Base-by-base conservation (phyloP, 2,797 vertebrate genomes). In the Argyrosomus regius region DNA sequence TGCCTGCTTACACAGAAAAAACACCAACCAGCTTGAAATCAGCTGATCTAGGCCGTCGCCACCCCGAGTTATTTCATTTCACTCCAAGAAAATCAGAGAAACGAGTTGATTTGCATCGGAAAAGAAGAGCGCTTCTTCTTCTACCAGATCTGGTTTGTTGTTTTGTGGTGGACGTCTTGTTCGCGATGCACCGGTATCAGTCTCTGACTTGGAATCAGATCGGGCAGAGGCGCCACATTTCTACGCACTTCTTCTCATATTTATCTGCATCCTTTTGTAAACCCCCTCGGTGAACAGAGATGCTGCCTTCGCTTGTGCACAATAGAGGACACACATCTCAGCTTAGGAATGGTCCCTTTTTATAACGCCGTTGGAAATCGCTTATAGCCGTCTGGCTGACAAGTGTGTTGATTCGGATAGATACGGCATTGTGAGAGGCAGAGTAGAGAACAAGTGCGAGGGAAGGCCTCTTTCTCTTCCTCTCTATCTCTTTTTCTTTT, bases 361-460 rank as follows among this genome's bases (percentile, higher is more conserved):
- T 84, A 91, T 86, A 84, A 75, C 82, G 3, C 82, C 81, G 56
- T 75, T 86, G 86, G 89, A 89, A 94, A 93, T 93, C 77, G 87
- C 92, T 93, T 83, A 82, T 84, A 89, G 89, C 89, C 81, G 89
- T 93, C 91, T 93, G 90, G 86, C 88, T 94, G 93, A 95, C 93
- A 92, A 91, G 88, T 93, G 92, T 91, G 92, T 88, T 88, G 95
- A 95, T 95, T 80, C 74, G 83, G 83, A 83, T 81, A 91, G 92
- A 94, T 94, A 93, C 28, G 60, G 85, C 80, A 84, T 93, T 93
- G 93, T 95, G 88, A 86, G 87, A 88, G 82, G 75, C 81, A 80
- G 84, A 90, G 89, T 84, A 56, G 81, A 73, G 80, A 91, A 91
- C 87, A 89, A 93, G 92, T 84, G 91, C 82, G 87, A 92, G 86